Evolutionary conservation across 64 coral and sea anemone genomes (phyloP).

Genomic region (Montipora cactus): DNA sequence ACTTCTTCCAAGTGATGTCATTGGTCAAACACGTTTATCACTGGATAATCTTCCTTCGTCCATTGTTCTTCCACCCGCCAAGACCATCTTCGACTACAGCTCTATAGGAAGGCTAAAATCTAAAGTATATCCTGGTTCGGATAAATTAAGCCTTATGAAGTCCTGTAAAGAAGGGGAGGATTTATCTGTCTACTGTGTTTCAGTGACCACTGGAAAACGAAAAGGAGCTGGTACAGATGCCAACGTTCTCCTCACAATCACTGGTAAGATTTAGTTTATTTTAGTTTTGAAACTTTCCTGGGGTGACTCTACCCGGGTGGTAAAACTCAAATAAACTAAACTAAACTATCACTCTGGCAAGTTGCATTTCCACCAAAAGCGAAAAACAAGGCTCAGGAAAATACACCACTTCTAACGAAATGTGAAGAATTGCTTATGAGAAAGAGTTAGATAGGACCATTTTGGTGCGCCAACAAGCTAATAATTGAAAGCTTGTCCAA

Average conservation of each 20-base stretch:
- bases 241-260: conserved; percentile 58
- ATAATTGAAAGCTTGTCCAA: too few relatives aligned
- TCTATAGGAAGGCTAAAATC: conserved; percentile 54
- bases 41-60: conserved; percentile 60
- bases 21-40: conserved; percentile 48
- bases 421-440: too few relatives aligned
- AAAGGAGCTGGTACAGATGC: conserved; percentile 79
- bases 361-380: too few relatives aligned
- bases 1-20: conserved; percentile 47
- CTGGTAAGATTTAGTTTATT: conserved; percentile 32
- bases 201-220: conserved; percentile 59
- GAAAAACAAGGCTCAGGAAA: too few relatives aligned
- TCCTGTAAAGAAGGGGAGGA: conserved; percentile 15
- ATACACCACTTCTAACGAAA: too few relatives aligned
- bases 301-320: background rate
- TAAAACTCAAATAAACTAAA: too few relatives aligned
- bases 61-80: conserved; percentile 57
- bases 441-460: too few relatives aligned
- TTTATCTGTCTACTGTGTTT: conserved; percentile 52
- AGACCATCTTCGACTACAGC: conserved; percentile 67
- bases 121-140: conserved; percentile 31
- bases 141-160: background rate
- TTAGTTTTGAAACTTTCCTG: background rate
- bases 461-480: too few relatives aligned
- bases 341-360: too few relatives aligned